These are phyloP conservation scores for Microchirus variegatus DNA, from an alignment of 2,797 vertebrate genomes.

Conservation along the genomic window DNA sequence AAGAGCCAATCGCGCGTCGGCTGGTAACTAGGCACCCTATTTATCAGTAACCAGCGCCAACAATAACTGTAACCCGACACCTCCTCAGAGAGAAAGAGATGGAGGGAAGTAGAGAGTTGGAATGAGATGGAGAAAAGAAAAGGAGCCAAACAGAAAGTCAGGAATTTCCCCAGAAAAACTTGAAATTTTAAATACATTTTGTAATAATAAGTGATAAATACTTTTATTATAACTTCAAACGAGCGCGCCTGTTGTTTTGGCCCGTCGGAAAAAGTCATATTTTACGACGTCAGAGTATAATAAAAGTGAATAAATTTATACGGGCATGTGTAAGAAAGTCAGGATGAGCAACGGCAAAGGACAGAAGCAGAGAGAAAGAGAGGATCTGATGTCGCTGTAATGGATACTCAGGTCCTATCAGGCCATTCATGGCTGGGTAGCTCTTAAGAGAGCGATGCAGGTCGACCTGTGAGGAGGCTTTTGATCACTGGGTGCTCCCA, in stretches of 20 bases:
- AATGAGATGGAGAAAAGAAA: conserved; percentile 34
- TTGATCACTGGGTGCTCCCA: conserved; percentile 49
- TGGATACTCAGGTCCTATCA: conserved; percentile 63
- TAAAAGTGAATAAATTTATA: neutral
- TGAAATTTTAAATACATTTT: neutral
- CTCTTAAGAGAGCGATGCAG: conserved; percentile 65
- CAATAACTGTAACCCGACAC: conserved; percentile 85
- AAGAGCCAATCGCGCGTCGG: conserved; percentile 79
- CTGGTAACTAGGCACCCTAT: conserved; percentile 85
- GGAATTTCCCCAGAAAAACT: neutral
- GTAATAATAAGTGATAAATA: no score
- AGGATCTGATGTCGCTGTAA: conserved; percentile 64
- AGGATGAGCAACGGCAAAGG: conserved; percentile 18
- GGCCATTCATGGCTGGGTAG: conserved; percentile 72
- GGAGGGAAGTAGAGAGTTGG: conserved; percentile 41
- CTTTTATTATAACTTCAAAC: no score
- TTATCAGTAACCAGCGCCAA: conserved; percentile 93
- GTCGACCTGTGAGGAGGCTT: conserved; percentile 57
- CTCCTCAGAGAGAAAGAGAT: conserved; percentile 58
- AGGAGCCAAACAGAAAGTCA: conserved; percentile 20
- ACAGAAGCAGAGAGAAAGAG: conserved; percentile 18
- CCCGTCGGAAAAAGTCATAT: neutral
- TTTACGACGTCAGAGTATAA: neutral
- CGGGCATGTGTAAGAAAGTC: conserved; percentile 1
- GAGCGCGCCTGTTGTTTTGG: neutral